These are phyloP conservation scores for Agrotis puta DNA, from an alignment of 2,888 invertebrate species.

Conservation along the genomic window DNA sequence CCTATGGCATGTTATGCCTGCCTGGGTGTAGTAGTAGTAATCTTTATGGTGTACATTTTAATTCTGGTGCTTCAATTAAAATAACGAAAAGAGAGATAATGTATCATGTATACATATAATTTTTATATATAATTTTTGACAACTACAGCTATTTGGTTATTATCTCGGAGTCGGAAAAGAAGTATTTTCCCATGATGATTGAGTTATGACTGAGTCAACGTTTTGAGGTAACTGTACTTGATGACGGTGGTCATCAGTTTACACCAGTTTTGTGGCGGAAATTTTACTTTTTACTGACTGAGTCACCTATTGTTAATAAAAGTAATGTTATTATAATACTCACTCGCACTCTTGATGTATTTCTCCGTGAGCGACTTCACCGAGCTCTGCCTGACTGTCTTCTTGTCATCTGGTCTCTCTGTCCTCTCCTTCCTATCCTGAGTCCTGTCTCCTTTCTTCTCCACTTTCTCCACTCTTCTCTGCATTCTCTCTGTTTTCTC, in stretches of 20 bases:
- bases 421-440: conserved; percentile 64
- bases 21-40: no score
- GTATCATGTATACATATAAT: no score
- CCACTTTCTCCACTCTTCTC: conserved; percentile 63
- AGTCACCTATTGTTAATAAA: conserved; percentile 17
- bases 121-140: not conserved
- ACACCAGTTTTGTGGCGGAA: not conserved
- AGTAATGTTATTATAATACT: conserved; percentile 65
- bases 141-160: not conserved
- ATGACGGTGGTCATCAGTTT: not conserved
- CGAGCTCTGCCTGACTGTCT: conserved; percentile 93
- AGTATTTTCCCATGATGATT: conserved; percentile 13
- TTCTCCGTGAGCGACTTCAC: conserved; percentile 95
- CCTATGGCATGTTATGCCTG: no score
- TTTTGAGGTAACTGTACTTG: conserved; percentile 14
- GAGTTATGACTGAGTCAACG: conserved; percentile 9
- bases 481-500: conserved; percentile 59
- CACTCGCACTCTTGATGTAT: conserved; percentile 93
- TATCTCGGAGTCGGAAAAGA: not conserved
- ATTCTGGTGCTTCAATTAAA: no score
- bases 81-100: no score
- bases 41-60: no score
- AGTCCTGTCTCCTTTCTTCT: conserved; percentile 72
- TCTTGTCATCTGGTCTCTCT: conserved; percentile 80
- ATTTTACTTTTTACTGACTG: not conserved